Base-by-base conservation (phyloP, 2,797 vertebrate genomes). In the Leuciscus waleckii region DNA sequence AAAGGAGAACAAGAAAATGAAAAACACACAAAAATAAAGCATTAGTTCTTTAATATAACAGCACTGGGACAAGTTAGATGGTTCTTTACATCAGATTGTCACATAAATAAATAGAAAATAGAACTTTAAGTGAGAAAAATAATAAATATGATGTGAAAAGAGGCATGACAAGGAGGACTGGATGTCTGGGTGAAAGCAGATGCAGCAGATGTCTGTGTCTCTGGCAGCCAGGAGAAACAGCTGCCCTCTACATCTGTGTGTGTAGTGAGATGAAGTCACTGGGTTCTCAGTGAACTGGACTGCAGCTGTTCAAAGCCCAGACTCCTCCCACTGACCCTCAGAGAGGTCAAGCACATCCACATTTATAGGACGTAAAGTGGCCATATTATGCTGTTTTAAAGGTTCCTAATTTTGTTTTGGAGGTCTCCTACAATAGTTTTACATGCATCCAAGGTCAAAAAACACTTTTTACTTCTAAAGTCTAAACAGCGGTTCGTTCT, bases 121-220 rank as follows among this genome's bases (percentile, higher is more conserved):
- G 10, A 13, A 80, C n/a, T 35, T 37, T 5, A 41, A 32, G 49
- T 5, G 8, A 58, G 54, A 58, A 61, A 69, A 56, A 43, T 7
- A 11, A 58, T 21, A 32, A 41, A 77, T 39, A 21, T 39, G 35
- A 68, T 56, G 46, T 21, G 17, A 77, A 67, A 35, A 21, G 54
- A 79, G 67, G 37, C n/a, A 26, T 26, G 76, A 63, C 37, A 65
- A 43, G 5, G 19, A 61, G 67, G 26, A 63, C 68, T 51, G 51
- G 63, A 8, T 63, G 49, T 78, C 63, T 82, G 49, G 29, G 74
- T 17, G 37, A 39, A 56, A 63, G 51, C 58, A 87, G 74, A 81
- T 71, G 78, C 39, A 69, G 84, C 84, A 89, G 86, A 89, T 82
- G 86, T 89, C 80, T 76, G 49, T 74, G 23, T 76, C 37, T 79